Evolutionary conservation across 2,888 invertebrate species (phyloP), one percentile per base, ranked within the genome.

Genomic region (Asteroscopus sphinx): DNA sequence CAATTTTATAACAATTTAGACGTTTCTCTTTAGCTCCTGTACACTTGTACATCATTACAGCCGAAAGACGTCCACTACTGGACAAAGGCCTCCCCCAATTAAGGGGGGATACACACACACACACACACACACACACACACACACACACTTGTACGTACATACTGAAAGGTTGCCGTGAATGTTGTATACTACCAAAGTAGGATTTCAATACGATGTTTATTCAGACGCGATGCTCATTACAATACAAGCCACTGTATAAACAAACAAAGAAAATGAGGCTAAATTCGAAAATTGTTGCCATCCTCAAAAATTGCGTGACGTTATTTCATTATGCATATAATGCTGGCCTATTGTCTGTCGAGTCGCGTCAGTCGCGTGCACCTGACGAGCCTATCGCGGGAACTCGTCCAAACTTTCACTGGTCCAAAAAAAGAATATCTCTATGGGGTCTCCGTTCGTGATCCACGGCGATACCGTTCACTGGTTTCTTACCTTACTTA

Each of bases 391-490:
- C 60, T 63, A 68, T 61, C 68, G 64, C 74, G 70, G 74, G 76
- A 83, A 74, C 71, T 58, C 65, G 68, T 75, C 68, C 74, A 55
- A 81, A 89, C 90, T 91, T 91, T 91, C 91, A 89, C 91, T 88
- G 40, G 28, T 26, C 59, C 63, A 68, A 84, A 82, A 85, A 81
- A 77, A 70, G 73, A 60, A 36, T 67, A 51, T 71, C 73, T 78
- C 77, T 72, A 81, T 79, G 71, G 77, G 68, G 68, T 80, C 78
- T 79, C 70, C 61, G 73, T 66, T 80, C 76, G 73, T 72, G 82
- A 79, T 81, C 84, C 77, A 69, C 60, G 62, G 57, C 60, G 84
- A 80, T 84, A 86, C 88, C 87, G 87, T 88, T 89, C 84, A 87
- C 82, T 79, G 79, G 56, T 63, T 80, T 35, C 53, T 51, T 55